Evolutionary conservation across 2,797 vertebrate species (phyloP).

Genomic region (Melanotaenia pygmaea): DNA sequence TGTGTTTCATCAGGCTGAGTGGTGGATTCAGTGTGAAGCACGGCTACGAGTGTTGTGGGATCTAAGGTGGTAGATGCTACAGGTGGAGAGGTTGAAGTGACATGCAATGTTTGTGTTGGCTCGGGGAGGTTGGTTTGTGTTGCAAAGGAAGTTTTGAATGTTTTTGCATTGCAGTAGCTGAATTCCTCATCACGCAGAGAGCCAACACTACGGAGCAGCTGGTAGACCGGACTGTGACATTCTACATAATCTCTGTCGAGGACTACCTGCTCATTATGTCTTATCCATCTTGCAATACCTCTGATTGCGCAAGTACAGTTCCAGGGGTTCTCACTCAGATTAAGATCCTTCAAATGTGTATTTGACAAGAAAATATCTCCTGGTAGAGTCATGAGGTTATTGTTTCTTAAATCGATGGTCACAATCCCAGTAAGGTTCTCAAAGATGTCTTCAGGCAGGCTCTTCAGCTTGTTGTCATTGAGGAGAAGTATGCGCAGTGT

Average conservation of each 20-base stretch:
- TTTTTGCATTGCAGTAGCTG: constrained; percentile 42
- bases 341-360: constrained; percentile 39
- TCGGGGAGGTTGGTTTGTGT: background rate
- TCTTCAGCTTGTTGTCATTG: constrained; percentile 75
- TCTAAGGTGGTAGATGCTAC: background rate
- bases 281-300: constrained; percentile 84
- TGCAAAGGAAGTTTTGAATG: background rate
- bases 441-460: constrained; percentile 80
- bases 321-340: constrained; percentile 85
- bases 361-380: constrained; percentile 70
- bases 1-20: background rate
- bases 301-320: constrained; percentile 84
- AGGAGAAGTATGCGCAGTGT: constrained; percentile 78
- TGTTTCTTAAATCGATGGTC: constrained; percentile 70
- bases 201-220: constrained; percentile 39
- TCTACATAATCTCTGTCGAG: constrained; percentile 48
- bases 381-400: constrained; percentile 68
- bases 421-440: constrained; percentile 69
- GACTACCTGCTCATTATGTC: constrained; percentile 61
- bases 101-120: background rate
- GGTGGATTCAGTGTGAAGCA: background rate
- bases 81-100: constrained; percentile 2
- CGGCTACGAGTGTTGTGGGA: background rate
- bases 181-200: constrained; percentile 64
- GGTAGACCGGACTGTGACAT: constrained; percentile 63